phyloP scores from a whole-genome alignment of 2,113 vertebrate species.

The Tetraodon nigroviridis region DNA sequence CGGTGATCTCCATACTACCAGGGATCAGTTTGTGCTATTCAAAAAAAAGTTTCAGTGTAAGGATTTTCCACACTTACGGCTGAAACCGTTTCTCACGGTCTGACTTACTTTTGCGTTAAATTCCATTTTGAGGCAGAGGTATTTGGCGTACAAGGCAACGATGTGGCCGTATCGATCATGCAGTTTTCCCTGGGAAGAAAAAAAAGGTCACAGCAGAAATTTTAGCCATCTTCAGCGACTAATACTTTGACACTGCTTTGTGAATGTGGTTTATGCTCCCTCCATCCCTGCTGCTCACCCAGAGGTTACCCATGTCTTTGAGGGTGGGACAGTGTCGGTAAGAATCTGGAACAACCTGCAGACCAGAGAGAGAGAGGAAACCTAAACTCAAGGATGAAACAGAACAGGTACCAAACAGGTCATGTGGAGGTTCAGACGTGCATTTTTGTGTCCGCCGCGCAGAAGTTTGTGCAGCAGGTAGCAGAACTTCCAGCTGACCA shows the following conservation, averaged over 20 bases:
- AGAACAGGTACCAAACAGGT: background rate
- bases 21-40: slow-evolving; percentile 80
- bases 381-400: rapidly evolving
- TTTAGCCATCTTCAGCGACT: background rate
- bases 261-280: background rate
- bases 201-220: no score
- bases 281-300: slow-evolving; percentile 49
- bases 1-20: slow-evolving; percentile 80
- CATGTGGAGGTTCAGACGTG: background rate
- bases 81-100: background rate
- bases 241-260: no score
- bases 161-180: slow-evolving; percentile 93
- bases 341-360: slow-evolving; percentile 48
- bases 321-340: slow-evolving; percentile 47
- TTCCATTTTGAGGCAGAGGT: slow-evolving; percentile 91
- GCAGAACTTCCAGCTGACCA: slow-evolving; percentile 97
- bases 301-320: slow-evolving; percentile 61
- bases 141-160: slow-evolving; percentile 88
- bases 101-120: slow-evolving; percentile 86
- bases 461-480: slow-evolving; percentile 94
- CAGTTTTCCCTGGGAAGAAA: slow-evolving; percentile 78
- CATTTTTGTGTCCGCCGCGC: slow-evolving; percentile 86
- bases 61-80: background rate
- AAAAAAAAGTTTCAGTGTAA: background rate
- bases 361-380: background rate